phyloP scores from a whole-genome alignment of 2,113 vertebrate species.

The Scomber scombrus region DNA sequence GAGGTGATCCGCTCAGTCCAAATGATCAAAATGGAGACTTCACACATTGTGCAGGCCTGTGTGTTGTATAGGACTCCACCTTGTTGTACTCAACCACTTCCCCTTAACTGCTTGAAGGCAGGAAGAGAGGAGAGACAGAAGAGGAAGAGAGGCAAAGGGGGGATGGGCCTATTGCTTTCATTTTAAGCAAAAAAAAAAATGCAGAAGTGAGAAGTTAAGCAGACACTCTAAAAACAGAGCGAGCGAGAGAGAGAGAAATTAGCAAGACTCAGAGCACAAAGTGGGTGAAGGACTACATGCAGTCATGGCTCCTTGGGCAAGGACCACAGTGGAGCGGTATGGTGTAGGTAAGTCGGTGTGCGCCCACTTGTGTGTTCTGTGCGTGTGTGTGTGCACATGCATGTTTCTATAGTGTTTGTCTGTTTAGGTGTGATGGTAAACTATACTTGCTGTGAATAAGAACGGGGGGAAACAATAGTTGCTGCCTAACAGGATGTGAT shows the following conservation, averaged over 20 bases:
- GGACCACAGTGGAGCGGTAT: constrained; percentile 70
- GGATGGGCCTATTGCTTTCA: constrained; percentile 74
- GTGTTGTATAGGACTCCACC: constrained; percentile 62
- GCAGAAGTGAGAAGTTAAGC: constrained; percentile 67
- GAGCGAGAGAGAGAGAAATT: constrained; percentile 34
- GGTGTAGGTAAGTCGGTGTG: constrained; percentile 82
- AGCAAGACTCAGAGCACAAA: constrained; percentile 5
- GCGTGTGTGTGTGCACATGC: neutral
- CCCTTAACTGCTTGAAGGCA: constrained; percentile 68
- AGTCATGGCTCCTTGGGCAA: constrained; percentile 83
- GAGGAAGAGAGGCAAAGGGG: constrained; percentile 80
- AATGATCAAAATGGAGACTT: constrained; percentile 27
- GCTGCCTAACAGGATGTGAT: constrained; percentile 73
- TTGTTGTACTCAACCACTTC: constrained; percentile 71
- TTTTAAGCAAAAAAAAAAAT: constrained; percentile 63
- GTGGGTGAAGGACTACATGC: constrained; percentile 19
- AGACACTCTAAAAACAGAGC: constrained; percentile 26
- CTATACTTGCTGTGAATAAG: neutral
- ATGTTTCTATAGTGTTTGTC: neutral
- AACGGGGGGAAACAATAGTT: constrained; percentile 2
- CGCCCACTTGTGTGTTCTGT: constrained; percentile 1
- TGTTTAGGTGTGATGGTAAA: neutral
- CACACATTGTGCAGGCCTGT: constrained; percentile 17
- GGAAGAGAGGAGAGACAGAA: constrained; percentile 79
- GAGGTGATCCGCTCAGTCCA: neutral